Evolutionary conservation across 2,888 invertebrate genomes (phyloP).

Genomic region (Dione vanillae): DNA sequence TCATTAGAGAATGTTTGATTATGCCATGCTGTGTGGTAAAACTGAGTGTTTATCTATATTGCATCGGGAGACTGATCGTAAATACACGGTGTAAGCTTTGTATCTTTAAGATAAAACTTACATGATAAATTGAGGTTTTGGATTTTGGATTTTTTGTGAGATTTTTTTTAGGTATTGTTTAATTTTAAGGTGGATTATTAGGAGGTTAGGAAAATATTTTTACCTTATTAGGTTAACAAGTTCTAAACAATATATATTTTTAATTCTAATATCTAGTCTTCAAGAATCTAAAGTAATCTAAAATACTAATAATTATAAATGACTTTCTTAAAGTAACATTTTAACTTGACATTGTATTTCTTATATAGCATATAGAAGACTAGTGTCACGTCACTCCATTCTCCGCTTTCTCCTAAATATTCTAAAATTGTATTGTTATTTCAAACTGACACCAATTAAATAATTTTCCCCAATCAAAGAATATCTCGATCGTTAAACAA

Average conservation of each 20-base stretch:
- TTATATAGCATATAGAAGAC: too few relatives aligned
- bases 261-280: too few relatives aligned
- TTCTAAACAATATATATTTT: too few relatives aligned
- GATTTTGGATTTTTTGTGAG: neutral
- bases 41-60: conserved; percentile 59
- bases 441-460: neutral
- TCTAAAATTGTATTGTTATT: too few relatives aligned
- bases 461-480: conserved; percentile 52
- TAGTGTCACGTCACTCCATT: too few relatives aligned
- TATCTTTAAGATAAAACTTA: conserved; percentile 33
- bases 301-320: too few relatives aligned
- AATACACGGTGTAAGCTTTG: conserved; percentile 47
- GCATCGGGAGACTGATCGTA: conserved; percentile 56
- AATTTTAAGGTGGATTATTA: neutral
- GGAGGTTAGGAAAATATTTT: too few relatives aligned
- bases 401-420: too few relatives aligned
- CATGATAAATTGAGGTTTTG: conserved; percentile 25
- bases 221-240: too few relatives aligned
- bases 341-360: too few relatives aligned
- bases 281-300: too few relatives aligned
- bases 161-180: neutral
- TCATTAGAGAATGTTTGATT: conserved; percentile 68
- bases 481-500: conserved; percentile 72
- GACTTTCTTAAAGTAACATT: too few relatives aligned
- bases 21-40: conserved; percentile 58